These are phyloP conservation scores for Polypterus senegalus DNA, from an alignment of 2,113 vertebrate species.

Conservation along the genomic window DNA sequence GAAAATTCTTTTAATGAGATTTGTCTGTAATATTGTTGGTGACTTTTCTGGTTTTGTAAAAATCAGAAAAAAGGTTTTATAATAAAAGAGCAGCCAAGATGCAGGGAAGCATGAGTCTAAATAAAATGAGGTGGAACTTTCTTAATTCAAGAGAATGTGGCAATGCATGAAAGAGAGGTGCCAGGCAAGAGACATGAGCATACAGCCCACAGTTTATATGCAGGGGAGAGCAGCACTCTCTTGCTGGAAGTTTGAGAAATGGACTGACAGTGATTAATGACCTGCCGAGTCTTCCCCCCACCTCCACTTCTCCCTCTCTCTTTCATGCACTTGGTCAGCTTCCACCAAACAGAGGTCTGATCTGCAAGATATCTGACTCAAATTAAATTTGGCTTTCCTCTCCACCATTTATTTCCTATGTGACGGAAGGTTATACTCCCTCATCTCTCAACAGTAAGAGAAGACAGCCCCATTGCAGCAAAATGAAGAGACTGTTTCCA, in stretches of 20 bases:
- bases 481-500: slow-evolving; percentile 64
- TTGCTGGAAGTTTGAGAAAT: neutral
- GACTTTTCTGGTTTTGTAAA: too few relatives aligned
- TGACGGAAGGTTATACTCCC: slow-evolving; percentile 74
- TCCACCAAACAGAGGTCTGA: slow-evolving; percentile 60
- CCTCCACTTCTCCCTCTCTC: slow-evolving; percentile 46
- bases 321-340: slow-evolving; percentile 46
- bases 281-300: slow-evolving; percentile 57
- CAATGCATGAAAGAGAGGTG: too few relatives aligned
- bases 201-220: too few relatives aligned
- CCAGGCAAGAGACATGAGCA: too few relatives aligned
- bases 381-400: slow-evolving; percentile 79
- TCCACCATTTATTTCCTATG: slow-evolving; percentile 77
- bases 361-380: slow-evolving; percentile 72
- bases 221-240: too few relatives aligned
- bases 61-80: too few relatives aligned
- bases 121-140: too few relatives aligned
- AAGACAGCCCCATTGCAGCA: slow-evolving; percentile 66
- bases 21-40: too few relatives aligned
- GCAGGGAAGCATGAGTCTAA: too few relatives aligned
- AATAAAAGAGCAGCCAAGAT: too few relatives aligned
- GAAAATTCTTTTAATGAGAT: too few relatives aligned
- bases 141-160: too few relatives aligned
- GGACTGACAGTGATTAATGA: slow-evolving; percentile 56
- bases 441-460: slow-evolving; percentile 69